Conservation (phyloP, 1,140 invertebrate species). For the Wasmannia auropunctata region DNA sequence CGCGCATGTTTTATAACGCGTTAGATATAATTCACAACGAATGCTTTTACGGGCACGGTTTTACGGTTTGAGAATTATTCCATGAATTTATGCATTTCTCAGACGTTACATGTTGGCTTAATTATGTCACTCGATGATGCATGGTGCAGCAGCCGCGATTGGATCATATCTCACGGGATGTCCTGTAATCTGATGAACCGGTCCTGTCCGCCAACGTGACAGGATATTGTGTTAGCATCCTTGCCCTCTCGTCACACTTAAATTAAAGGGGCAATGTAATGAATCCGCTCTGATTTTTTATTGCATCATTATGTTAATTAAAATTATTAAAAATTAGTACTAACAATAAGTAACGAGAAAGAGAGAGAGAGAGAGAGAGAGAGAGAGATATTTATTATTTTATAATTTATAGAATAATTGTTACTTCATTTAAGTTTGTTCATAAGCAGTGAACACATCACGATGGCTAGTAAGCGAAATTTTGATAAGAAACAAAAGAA, state of each 20-base stretch:
- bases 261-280: constrained; percentile 6
- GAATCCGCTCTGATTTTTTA: neutral
- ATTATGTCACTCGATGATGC: constrained; percentile 71
- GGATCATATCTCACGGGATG: constrained; percentile 69
- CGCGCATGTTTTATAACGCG: neutral
- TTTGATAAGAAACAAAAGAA: neutral
- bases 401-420: neutral
- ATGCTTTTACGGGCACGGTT: neutral
- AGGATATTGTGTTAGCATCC: constrained; percentile 41
- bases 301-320: constrained; percentile 2
- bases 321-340: neutral
- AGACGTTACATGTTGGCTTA: constrained; percentile 54
- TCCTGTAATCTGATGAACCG: constrained; percentile 66
- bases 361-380: neutral
- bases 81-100: constrained; percentile 58
- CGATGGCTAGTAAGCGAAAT: too few species aligned
- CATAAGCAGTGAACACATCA: neutral
- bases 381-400: neutral
- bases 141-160: constrained; percentile 67
- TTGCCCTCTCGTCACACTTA: constrained; percentile 35
- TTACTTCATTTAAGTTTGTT: neutral
- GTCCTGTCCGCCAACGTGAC: constrained; percentile 29
- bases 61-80: constrained; percentile 5
- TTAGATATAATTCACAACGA: neutral
- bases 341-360: neutral